Base-by-base conservation (phyloP, 2,797 vertebrate genomes). In the Tamandua tetradactyla region DNA sequence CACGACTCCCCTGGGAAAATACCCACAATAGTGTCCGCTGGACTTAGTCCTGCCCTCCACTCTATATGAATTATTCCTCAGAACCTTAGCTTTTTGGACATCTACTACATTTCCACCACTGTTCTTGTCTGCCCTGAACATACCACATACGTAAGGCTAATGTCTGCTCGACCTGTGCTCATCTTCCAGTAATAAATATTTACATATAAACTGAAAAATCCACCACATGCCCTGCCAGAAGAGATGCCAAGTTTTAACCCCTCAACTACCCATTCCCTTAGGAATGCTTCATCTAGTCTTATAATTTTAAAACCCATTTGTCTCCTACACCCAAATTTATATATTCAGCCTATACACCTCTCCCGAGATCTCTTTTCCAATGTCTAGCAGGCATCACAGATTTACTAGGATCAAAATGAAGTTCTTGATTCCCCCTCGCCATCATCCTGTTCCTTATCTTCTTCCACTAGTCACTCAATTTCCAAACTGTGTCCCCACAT, bases 21-120 rank as follows among this genome's bases (percentile, higher is more conserved):
- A 1, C 32, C 89, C 11, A 3, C 15, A 84, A 76, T 96, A 76
- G 78, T 6, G 17, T 52, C 87, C 40, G 57, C 18, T 18, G 85
- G 62, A 87, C 32, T 55, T 74, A 93, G 92, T 85, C 35, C 82
- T 57, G 59, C 32, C 20, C 52, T 93, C 68, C 76, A 96, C 9
- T 89, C 44, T 49, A 96, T 97, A 20, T 95, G 95, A 96, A 96
- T 75, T 94, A 86, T 57, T 96, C 95, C 37, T 97, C 68, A 95
- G 86, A 95, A 92, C 87, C 76, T 97, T 57, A 97, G 96, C 74
- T 91, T 97, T 52, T 42, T 1, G 35, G 95, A 94, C 66, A 84
- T 97, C 80, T 97, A 81, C 80, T 97, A 32, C 74, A 94, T 93
- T 47, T 96, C 96, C 64, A 0, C 85, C 40, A 95, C 95, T 57